Evolutionary conservation across 2,113 vertebrate species (phyloP), one percentile per base, ranked within the genome.

Genomic region (Lates calcarifer): DNA sequence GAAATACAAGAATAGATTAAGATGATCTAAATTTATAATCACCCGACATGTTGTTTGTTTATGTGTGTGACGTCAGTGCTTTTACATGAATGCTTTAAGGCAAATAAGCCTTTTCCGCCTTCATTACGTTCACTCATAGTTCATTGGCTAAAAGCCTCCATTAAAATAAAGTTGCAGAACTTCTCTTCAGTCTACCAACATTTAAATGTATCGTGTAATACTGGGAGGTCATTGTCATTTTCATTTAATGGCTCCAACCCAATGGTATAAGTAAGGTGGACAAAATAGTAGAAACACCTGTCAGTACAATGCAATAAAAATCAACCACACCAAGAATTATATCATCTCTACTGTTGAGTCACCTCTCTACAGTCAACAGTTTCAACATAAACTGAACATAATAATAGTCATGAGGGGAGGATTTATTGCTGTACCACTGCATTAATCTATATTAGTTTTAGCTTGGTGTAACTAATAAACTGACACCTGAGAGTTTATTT

Each of bases 21-120:
- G 22, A 10, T 33, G 26, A 79, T 83, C 33, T 73, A 51, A 63
- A 86, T 82, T 64, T 84, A 57, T 70, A 79, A 87, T 84, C 10
- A 29, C 3, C 12, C 8, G 0, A 49, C 1, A 5, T 80, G n/a
- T 56, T 69, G n/a, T 75, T 68, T 79, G 33, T 67, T 43, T 56
- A 60, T 37, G 24, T 43, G 56, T 2, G 10, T 75, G 41, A 51
- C 18, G 28, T 64, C 35, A 61, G 35, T 12, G 39, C 2, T 84
- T 74, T 71, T 43, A 58, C 29, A n/a, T 66, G 0, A 41, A 39
- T 37, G 63, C 39, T 73, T 68, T 17, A 5, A 15, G 29, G 39
- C 33, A 67, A 77, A 81, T 28, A 9, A 61, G 62, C 35, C 17
- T 63, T 79, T 79, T 81, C 45, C 18, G 47, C n/a, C 70, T 33